Conservation (phyloP, 1,140 invertebrate genomes). For the Psilanteris sp. region DNA sequence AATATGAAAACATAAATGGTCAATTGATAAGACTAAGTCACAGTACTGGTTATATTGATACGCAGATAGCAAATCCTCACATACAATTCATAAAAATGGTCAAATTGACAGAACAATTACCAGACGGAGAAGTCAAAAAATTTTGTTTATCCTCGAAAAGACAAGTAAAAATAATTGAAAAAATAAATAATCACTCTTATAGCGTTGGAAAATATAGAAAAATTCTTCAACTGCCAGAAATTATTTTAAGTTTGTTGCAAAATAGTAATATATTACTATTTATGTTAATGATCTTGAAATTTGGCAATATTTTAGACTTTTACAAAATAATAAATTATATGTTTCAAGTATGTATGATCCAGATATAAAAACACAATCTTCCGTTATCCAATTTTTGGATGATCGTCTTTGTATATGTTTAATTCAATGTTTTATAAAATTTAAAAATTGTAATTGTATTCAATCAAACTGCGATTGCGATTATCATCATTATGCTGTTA, state of each 20-base stretch:
- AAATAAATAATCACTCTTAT: not conserved
- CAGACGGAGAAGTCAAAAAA: constrained; percentile 1
- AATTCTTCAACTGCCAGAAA: not conserved
- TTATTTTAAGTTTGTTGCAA: not conserved
- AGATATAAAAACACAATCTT: not conserved
- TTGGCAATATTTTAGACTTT: not conserved
- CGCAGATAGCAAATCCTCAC: too few species aligned
- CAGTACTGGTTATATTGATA: too few species aligned
- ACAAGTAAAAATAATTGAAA: constrained; percentile 1
- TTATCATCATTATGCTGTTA: not conserved
- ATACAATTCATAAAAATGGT: too few species aligned
- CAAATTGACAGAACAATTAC: too few species aligned
- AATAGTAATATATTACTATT: not conserved
- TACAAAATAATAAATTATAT: constrained; percentile 7
- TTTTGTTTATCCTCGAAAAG: too few species aligned
- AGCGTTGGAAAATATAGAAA: not conserved
- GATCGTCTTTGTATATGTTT: not conserved
- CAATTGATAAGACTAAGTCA: too few species aligned
- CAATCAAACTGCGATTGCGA: not conserved
- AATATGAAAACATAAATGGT: not conserved
- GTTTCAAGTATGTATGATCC: not conserved
- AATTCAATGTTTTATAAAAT: constrained; percentile 11
- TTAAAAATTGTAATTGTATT: constrained; percentile 8
- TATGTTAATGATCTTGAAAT: not conserved
- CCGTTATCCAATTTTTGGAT: not conserved